A percentile compares a stretch with the other conserved stretches of the same genome.
Evolutionary conservation across 2,888 invertebrate genomes (phyloP).

Genomic region (Hylaea fasciaria): DNA sequence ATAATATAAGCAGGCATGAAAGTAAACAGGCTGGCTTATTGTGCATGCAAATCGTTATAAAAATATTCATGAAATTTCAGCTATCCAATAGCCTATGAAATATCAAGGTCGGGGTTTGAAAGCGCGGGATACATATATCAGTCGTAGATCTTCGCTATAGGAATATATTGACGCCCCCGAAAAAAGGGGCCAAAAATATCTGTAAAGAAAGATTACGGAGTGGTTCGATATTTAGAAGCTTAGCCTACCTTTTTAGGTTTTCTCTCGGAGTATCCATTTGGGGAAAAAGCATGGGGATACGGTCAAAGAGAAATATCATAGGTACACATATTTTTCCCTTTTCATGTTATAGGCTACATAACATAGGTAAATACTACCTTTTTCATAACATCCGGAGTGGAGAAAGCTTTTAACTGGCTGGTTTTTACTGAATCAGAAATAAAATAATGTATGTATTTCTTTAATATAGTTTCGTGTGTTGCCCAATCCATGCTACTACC

Average conservation of each 20-base stretch:
- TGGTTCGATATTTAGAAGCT: too few species aligned
- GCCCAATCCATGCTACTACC: too few species aligned
- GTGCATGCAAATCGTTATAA: slow-evolving; percentile 54
- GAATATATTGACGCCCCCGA: slow-evolving; percentile 23
- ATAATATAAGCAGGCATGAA: slow-evolving; percentile 22
- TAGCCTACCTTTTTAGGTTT: slow-evolving; percentile 1
- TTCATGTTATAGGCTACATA: background rate
- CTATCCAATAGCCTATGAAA: slow-evolving; percentile 29
- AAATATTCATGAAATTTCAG: slow-evolving; percentile 58
- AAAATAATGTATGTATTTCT: too few species aligned
- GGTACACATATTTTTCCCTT: background rate
- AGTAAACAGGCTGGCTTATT: slow-evolving; percentile 31
- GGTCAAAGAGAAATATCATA: background rate
- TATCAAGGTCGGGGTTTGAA: slow-evolving; percentile 30
- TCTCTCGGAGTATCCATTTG: background rate
- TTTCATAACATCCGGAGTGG: too few species aligned
- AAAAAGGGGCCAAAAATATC: background rate
- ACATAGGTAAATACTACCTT: background rate
- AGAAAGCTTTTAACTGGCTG: background rate
- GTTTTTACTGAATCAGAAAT: too few species aligned
- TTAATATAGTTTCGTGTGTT: too few species aligned
- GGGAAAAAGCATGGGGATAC: background rate
- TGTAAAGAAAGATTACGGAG: background rate
- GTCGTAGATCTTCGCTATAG: slow-evolving; percentile 15
- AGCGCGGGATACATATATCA: slow-evolving; percentile 5